Evolutionary conservation across 2,888 invertebrate species (phyloP), one percentile per base, ranked within the genome.

Genomic region (Rhamnusium bicolor): DNA sequence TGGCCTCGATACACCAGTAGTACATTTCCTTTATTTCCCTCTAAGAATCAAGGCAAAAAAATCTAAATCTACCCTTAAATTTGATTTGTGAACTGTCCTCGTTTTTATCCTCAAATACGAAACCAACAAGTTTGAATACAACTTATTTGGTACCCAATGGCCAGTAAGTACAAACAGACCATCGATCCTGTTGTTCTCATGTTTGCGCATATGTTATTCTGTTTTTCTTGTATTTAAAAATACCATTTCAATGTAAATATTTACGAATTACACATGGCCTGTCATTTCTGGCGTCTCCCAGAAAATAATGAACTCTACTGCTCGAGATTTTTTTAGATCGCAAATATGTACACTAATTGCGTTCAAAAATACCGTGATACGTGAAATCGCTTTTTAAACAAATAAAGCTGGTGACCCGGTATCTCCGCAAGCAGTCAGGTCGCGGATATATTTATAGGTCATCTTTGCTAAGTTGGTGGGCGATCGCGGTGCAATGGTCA

Each of bases 401-500:
- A 51, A 65, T 65, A 29, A 53, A 65, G 63, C 63, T 29, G 51
- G 19, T 32, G 40, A 53, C 32, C 65, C 65, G 65, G 53, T 65
- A 65, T 65, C 53, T 65, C 40, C n/a, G 12, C 40, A 54, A 19
- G 40, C 65, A 53, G 32, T 58, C 53, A 65, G 65, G 65, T 65
- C 65, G 65, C 65, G 19, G 65, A 65, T 65, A 53, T 65, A 65
- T 65, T 65, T 65, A 65, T 65, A 65, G 65, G 65, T 65, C 65
- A 65, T 65, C 65, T 51, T 24, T 16, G 47, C 21, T 16, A 18
- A 40, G 53, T 40, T 53, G 65, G 65, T 65, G 65, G 65, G 65
- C 65, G 65, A 65, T 29, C 53, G 65, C 54, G 65, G 65, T 40
- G 65, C 53, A 65, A 65, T 19, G 63, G 27, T 51, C 63, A 65